Conservation (phyloP, 2,888 invertebrate species). For the Ditylenchus weischeri region DNA sequence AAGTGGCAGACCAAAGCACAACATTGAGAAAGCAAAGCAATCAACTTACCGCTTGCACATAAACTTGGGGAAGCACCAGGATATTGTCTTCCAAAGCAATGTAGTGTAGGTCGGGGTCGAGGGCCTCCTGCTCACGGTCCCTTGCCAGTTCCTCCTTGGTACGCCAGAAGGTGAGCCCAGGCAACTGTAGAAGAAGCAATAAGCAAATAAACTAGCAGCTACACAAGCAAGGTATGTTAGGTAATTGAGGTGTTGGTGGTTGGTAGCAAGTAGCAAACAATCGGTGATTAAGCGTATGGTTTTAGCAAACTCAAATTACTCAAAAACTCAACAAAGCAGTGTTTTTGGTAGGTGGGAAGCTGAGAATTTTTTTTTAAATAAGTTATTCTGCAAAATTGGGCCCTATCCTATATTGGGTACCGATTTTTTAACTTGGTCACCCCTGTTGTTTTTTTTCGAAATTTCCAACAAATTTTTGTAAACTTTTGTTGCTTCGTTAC, state of each 20-base stretch:
- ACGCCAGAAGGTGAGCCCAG: slow-evolving; percentile 32
- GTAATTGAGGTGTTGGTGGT: too few relatives aligned
- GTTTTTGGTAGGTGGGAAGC: too few relatives aligned
- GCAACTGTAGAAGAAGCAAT: slow-evolving; percentile 13
- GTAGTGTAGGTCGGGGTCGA: slow-evolving; percentile 27
- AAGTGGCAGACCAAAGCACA: slow-evolving; percentile 2
- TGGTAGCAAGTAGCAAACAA: not conserved
- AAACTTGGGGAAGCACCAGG: slow-evolving; percentile 41
- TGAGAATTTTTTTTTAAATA: too few relatives aligned
- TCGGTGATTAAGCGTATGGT: not conserved
- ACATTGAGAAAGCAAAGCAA: slow-evolving; percentile 10
- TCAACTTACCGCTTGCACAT: slow-evolving; percentile 46
- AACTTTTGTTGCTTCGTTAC: too few relatives aligned
- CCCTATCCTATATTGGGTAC: too few relatives aligned
- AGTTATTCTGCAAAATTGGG: too few relatives aligned
- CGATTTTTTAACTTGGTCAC: too few relatives aligned
- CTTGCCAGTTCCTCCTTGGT: slow-evolving; percentile 38
- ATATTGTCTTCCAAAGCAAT: slow-evolving; percentile 38
- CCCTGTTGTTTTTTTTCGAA: too few relatives aligned
- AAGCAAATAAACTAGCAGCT: too few relatives aligned
- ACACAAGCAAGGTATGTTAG: too few relatives aligned
- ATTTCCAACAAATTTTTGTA: too few relatives aligned
- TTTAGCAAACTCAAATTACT: not conserved
- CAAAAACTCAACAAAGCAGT: too few relatives aligned
- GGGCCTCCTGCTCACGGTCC: slow-evolving; percentile 21